These are phyloP conservation scores for Lasioglossum villosulum DNA, from an alignment of 2,888 invertebrate species.

Conservation along the genomic window DNA sequence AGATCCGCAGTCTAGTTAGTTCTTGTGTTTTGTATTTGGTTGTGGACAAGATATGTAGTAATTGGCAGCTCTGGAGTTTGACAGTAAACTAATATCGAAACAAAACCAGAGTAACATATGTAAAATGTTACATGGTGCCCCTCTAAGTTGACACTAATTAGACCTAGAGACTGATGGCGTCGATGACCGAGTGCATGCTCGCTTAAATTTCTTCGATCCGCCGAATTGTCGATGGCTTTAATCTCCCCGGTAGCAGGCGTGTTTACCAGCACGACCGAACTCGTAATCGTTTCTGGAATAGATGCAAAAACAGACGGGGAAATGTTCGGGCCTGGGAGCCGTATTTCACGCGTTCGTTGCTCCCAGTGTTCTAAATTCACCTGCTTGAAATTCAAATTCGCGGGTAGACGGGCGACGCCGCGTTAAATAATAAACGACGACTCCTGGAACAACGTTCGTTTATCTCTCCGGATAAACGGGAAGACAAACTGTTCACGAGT, in stretches of 20 bases:
- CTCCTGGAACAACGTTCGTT: not conserved
- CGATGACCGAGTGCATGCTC: not conserved
- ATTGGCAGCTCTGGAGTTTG: too few relatives aligned
- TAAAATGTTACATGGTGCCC: not conserved
- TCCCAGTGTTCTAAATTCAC: not conserved
- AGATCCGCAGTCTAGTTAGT: not conserved
- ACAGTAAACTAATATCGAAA: not conserved
- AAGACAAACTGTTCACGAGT: slow-evolving; percentile 1
- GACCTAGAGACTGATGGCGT: not conserved
- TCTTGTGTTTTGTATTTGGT: not conserved
- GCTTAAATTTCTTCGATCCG: not conserved
- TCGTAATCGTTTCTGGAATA: slow-evolving; percentile 15
- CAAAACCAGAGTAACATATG: not conserved
- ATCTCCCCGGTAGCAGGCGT: not conserved
- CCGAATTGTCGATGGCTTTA: not conserved
- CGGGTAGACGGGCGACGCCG: not conserved
- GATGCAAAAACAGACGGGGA: not conserved
- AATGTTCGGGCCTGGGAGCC: not conserved
- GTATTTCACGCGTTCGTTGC: not conserved
- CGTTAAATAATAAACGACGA: not conserved
- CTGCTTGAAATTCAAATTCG: slow-evolving; percentile 3
- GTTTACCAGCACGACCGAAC: slow-evolving; percentile 18
- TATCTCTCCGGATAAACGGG: not conserved
- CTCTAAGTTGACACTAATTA: not conserved
- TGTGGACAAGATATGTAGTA: too few relatives aligned